Conservation (phyloP, 2,113 vertebrate species). For the Tragelaphus strepsiceros region DNA sequence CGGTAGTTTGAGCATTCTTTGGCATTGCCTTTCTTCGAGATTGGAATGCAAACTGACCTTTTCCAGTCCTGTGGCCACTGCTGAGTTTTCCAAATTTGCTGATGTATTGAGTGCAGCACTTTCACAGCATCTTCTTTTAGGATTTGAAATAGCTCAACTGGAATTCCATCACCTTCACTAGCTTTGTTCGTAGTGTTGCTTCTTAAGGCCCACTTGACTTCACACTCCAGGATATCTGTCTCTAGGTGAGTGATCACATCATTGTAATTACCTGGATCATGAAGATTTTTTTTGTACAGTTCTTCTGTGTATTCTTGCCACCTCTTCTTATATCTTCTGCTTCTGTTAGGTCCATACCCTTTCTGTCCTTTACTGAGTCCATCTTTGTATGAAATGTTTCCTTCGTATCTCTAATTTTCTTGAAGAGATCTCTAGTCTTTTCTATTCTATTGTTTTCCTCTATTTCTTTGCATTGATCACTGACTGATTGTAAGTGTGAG, state of each 20-base stretch:
- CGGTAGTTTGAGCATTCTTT: not conserved
- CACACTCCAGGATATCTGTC: not conserved
- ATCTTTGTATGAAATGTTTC: not conserved
- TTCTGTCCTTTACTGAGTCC: not conserved
- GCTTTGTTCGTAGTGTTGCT: not conserved
- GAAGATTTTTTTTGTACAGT: not conserved
- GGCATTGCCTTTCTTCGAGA: not conserved
- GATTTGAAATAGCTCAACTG: not conserved
- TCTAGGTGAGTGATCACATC: not conserved
- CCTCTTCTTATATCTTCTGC: not conserved
- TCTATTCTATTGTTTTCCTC: too few relatives aligned
- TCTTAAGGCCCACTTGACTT: not conserved
- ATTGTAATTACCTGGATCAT: not conserved
- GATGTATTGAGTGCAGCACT: not conserved
- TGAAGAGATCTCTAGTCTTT: not conserved
- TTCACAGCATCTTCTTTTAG: not conserved
- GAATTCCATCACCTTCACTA: not conserved
- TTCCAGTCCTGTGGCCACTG: not conserved
- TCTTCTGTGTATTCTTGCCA: not conserved
- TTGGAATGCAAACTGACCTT: not conserved
- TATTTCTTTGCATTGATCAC: too few relatives aligned
- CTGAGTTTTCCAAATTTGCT: not conserved
- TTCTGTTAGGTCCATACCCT: not conserved
- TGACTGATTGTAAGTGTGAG: accelerated
- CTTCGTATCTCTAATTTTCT: not conserved